Evolutionary conservation across 2,797 vertebrate genomes (phyloP).

Genomic region (Chanos chanos): DNA sequence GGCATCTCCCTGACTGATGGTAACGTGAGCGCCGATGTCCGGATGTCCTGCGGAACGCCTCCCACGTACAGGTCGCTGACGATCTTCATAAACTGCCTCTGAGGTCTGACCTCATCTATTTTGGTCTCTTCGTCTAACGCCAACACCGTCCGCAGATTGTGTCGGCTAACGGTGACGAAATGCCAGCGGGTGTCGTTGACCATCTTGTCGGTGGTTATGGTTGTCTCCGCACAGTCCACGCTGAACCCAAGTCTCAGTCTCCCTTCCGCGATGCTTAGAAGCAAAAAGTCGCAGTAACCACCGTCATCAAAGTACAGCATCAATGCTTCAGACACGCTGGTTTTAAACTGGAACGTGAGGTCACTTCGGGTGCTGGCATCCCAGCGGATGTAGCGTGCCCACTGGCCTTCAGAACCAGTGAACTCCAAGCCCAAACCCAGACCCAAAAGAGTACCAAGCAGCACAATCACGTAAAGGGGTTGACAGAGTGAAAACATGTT

Average conservation of each 20-base stretch:
- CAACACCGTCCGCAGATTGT: constrained; percentile 81
- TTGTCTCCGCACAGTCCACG: constrained; percentile 90
- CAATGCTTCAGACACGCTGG: constrained; percentile 83
- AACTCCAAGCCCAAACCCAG: constrained; percentile 87
- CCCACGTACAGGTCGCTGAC: constrained; percentile 94
- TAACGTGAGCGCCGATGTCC: constrained; percentile 82
- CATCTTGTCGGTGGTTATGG: constrained; percentile 76
- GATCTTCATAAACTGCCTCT: constrained; percentile 91
- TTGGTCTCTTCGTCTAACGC: constrained; percentile 85
- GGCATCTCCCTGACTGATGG: constrained; percentile 79
- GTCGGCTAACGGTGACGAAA: constrained; percentile 84
- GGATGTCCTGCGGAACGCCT: constrained; percentile 88
- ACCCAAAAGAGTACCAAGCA: constrained; percentile 80
- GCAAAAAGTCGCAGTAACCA: constrained; percentile 93
- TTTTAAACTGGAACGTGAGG: constrained; percentile 95
- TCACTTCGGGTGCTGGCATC: constrained; percentile 91
- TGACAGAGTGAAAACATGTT: constrained; percentile 74
- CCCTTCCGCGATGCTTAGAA: constrained; percentile 81
- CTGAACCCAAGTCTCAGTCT: constrained; percentile 86
- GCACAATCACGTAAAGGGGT: constrained; percentile 75
- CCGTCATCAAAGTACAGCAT: constrained; percentile 94
- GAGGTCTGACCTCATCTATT: constrained; percentile 80
- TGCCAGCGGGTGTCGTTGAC: constrained; percentile 94
- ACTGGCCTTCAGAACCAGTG: constrained; percentile 89
- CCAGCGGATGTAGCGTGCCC: constrained; percentile 96